Conservation (phyloP, 2,888 invertebrate species). For the Furcula furcula region DNA sequence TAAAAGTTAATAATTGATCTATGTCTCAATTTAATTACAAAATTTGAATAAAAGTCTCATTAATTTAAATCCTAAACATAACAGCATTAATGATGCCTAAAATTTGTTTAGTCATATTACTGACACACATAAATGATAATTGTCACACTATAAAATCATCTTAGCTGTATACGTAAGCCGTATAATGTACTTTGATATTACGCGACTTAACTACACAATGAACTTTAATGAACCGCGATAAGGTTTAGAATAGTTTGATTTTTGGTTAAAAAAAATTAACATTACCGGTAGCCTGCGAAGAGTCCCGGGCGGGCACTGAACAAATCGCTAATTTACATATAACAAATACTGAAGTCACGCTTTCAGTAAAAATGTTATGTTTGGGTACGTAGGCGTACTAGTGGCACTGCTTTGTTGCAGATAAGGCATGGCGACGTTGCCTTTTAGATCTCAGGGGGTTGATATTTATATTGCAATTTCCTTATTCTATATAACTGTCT, state of each 20-base stretch:
- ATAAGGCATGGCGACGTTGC: neutral
- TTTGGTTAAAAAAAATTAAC: constrained; percentile 49
- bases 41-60: constrained; percentile 18
- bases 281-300: constrained; percentile 51
- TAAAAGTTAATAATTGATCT: constrained; percentile 13
- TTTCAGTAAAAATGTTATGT: constrained; percentile 73
- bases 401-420: neutral
- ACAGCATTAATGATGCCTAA: constrained; percentile 11
- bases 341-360: constrained; percentile 82
- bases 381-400: constrained; percentile 23
- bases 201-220: too few relatives aligned
- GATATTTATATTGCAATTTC: too few relatives aligned
- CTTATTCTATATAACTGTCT: too few relatives aligned
- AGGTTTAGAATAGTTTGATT: constrained; percentile 13
- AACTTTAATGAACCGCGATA: constrained; percentile 9
- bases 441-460: too few relatives aligned
- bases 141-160: constrained; percentile 17
- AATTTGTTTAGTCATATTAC: constrained; percentile 3
- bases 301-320: constrained; percentile 48
- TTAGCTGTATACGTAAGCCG: constrained; percentile 7
- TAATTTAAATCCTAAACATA: neutral
- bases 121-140: constrained; percentile 23
- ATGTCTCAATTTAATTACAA: constrained; percentile 9
- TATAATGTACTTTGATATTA: constrained; percentile 6
- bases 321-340: constrained; percentile 82